Conservation (phyloP, 2,113 vertebrate genomes). For the Phocoena phocoena region DNA sequence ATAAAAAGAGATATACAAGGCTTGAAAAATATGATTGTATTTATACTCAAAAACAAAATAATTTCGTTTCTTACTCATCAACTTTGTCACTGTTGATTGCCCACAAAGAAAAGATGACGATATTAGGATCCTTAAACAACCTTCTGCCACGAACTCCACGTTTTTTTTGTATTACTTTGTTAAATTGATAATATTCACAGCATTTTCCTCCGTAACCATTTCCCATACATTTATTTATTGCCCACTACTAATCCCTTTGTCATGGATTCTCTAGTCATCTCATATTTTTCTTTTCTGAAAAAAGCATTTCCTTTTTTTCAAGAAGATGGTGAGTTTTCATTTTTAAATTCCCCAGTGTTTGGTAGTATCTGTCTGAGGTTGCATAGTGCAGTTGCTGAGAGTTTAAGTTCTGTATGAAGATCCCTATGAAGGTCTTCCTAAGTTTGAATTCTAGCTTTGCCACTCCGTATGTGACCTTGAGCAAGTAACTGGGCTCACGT, state of each 20-base stretch:
- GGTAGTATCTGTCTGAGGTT: neutral
- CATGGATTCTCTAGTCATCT: neutral
- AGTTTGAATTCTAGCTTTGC: neutral
- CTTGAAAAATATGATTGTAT: neutral
- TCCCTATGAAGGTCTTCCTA: neutral
- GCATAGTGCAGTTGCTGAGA: neutral
- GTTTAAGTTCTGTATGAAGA: neutral
- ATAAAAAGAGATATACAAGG: neutral
- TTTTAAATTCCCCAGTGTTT: neutral
- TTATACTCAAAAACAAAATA: neutral
- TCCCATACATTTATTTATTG: neutral
- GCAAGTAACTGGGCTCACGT: neutral
- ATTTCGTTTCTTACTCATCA: neutral
- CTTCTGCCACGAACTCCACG: neutral
- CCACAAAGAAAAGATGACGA: neutral
- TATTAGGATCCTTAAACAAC: neutral
- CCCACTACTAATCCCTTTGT: neutral
- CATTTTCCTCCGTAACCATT: neutral
- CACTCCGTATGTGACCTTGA: neutral
- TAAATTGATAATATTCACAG: neutral
- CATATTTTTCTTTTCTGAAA: neutral
- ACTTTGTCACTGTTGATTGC: neutral
- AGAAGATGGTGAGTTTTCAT: neutral
- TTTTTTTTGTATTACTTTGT: neutral
- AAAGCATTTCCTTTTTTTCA: neutral